A percentile compares a stretch with the other conserved stretches of the same genome.
These are phyloP conservation scores for Celastrina argiolus DNA, from an alignment of 2,888 invertebrate genomes.

Conservation along the genomic window DNA sequence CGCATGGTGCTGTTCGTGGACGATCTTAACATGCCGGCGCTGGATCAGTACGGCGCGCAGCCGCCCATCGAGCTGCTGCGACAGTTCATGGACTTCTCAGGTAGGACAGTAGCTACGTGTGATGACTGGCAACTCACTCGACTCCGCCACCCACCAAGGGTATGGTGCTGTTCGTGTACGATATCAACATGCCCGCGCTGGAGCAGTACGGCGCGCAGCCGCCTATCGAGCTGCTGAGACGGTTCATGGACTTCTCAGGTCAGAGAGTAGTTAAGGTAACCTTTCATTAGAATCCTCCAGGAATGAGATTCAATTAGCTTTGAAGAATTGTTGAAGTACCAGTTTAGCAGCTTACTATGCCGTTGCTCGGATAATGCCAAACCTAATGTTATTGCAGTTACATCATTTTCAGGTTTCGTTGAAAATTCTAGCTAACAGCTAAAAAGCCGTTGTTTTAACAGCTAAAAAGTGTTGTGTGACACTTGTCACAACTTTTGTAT, in stretches of 20 bases:
- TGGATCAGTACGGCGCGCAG: constrained; percentile 92
- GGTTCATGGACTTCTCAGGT: constrained; percentile 91
- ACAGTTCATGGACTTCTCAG: constrained; percentile 90
- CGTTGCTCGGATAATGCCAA: no score
- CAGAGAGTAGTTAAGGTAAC: constrained; percentile 28
- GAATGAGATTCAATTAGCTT: not conserved
- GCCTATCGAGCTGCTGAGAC: constrained; percentile 90
- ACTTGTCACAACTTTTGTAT: no score
- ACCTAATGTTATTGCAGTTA: no score
- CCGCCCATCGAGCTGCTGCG: constrained; percentile 92
- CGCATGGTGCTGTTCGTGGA: constrained; percentile 91
- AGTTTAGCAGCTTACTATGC: no score
- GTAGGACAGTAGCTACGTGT: constrained; percentile 47
- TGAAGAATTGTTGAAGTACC: not conserved
- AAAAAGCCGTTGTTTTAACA: no score
- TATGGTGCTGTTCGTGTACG: constrained; percentile 92
- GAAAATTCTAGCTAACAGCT: no score
- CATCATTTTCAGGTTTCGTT: not conserved
- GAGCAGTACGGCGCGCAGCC: constrained; percentile 94
- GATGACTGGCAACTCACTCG: no score
- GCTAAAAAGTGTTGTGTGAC: no score
- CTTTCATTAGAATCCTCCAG: no score
- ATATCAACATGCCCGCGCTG: constrained; percentile 93
- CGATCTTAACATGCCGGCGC: constrained; percentile 94
- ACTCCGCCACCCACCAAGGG: constrained; percentile 89